phyloP scores from a whole-genome alignment of 2,113 vertebrate genomes.

The Columba livia region DNA sequence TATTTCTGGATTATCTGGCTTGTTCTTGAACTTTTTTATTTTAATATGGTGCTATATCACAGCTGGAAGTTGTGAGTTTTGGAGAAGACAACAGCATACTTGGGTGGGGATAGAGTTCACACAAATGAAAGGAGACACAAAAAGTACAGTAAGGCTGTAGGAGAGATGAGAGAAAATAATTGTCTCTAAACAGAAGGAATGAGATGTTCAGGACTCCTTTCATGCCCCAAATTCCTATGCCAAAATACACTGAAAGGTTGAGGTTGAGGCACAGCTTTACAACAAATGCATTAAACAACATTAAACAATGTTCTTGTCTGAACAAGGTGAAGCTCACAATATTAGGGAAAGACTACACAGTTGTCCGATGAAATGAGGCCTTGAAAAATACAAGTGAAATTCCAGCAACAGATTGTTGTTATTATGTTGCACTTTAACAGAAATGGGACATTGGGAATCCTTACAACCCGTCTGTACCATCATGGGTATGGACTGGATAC shows the following conservation, averaged over 20 bases:
- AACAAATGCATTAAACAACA: background rate
- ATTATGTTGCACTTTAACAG: background rate
- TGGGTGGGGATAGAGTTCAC: background rate
- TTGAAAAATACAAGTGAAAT: background rate
- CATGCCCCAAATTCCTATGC: background rate
- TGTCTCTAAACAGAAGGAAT: background rate
- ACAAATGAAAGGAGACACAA: background rate
- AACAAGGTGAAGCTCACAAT: rapidly evolving
- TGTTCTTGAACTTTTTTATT: background rate
- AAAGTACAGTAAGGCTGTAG: background rate
- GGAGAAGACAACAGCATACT: background rate
- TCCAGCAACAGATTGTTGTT: background rate
- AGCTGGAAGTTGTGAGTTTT: background rate
- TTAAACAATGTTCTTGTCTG: background rate
- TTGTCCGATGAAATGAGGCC: background rate
- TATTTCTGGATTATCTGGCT: background rate
- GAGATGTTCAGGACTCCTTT: background rate
- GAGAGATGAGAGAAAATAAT: background rate
- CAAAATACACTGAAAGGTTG: background rate
- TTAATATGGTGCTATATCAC: background rate
- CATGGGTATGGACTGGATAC: background rate
- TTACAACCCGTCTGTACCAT: rapidly evolving
- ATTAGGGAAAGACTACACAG: background rate
- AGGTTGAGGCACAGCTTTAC: background rate
- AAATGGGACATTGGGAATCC: background rate